These are phyloP conservation scores for Palaemon carinicauda DNA, from an alignment of 1,140 invertebrate species.

Conservation along the genomic window DNA sequence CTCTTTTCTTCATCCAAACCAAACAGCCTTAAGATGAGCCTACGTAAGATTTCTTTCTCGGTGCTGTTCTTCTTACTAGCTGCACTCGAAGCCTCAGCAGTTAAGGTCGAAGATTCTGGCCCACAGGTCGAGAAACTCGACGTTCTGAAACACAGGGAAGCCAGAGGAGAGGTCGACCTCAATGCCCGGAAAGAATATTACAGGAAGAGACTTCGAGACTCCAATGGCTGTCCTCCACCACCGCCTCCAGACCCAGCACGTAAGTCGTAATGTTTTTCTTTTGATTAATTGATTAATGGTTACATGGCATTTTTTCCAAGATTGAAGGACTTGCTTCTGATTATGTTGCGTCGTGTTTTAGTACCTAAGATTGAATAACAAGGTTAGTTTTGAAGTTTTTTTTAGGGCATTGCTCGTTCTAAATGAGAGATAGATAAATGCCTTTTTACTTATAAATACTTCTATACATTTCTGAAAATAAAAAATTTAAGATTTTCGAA, in stretches of 20 bases:
- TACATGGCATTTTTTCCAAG: neutral
- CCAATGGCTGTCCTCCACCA: neutral
- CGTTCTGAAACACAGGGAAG: neutral
- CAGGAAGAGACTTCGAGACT: neutral
- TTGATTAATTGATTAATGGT: no score
- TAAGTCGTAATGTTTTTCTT: neutral
- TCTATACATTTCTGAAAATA: no score
- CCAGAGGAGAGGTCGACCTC: neutral
- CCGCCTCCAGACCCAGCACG: neutral
- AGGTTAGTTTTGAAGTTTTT: neutral
- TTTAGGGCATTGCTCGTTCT: no score
- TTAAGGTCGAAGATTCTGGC: no score
- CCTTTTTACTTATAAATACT: no score
- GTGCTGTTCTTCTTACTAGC: neutral
- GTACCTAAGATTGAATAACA: neutral
- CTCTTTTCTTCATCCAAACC: no score
- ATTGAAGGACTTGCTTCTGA: no score
- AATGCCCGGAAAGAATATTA: neutral
- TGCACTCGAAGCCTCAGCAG: neutral
- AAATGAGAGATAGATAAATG: no score
- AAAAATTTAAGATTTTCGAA: no score
- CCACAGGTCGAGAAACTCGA: neutral
- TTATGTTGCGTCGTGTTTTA: no score
- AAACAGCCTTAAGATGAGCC: no score
- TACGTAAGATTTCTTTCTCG: no score